Conservation (phyloP, 2,888 invertebrate genomes). For the Sesia apiformis region DNA sequence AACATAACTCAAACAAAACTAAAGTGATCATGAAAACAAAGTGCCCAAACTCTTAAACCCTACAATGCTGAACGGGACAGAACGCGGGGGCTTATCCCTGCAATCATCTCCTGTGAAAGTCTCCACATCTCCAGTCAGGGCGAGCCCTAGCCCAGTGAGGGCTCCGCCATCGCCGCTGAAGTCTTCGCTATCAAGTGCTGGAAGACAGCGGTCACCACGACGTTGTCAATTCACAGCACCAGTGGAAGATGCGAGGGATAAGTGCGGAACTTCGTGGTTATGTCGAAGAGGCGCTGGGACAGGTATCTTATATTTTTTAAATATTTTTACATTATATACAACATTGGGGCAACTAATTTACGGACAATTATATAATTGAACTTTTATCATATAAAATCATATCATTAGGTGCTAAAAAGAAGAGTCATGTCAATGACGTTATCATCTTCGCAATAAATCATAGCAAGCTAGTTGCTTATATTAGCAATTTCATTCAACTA, state of each 20-base stretch:
- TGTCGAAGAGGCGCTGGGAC: slow-evolving; percentile 59
- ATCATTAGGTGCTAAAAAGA: too few species aligned
- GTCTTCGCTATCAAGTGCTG: slow-evolving; percentile 44
- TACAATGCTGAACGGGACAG: slow-evolving; percentile 59
- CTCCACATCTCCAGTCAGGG: slow-evolving; percentile 48
- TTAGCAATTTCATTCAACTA: too few species aligned
- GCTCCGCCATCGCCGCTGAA: slow-evolving; percentile 57
- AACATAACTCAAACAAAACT: too few species aligned
- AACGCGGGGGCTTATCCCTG: slow-evolving; percentile 41
- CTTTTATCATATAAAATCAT: too few species aligned
- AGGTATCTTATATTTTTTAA: background rate
- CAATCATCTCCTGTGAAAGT: slow-evolving; percentile 47
- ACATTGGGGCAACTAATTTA: too few species aligned
- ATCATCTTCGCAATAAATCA: too few species aligned
- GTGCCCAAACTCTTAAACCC: background rate
- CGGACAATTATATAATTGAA: too few species aligned
- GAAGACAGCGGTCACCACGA: slow-evolving; percentile 46
- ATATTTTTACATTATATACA: too few species aligned
- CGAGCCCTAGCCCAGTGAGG: slow-evolving; percentile 53
- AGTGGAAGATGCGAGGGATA: slow-evolving; percentile 51
- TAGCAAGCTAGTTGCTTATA: too few species aligned
- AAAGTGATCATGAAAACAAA: background rate
- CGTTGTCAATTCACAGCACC: slow-evolving; percentile 64
- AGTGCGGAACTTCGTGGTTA: slow-evolving; percentile 64
- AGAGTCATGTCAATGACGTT: too few species aligned